Percentiles rank a stretch among this genome's conserved stretches.
Conservation (phyloP, 2,888 invertebrate genomes). For the Sinotaia quadrata region DNA sequence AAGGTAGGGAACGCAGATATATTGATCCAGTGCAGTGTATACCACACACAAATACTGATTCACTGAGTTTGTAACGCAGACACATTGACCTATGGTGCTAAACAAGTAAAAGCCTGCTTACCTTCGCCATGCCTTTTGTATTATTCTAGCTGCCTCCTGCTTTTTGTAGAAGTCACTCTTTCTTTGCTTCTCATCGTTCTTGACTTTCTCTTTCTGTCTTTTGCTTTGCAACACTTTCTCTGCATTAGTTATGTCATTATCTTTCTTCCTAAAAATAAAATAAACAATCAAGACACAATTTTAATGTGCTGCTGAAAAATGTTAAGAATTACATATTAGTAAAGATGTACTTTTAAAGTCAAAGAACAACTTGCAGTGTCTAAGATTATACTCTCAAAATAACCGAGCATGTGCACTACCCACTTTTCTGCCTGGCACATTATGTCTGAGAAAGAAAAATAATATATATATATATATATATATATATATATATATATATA, state of each 20-base stretch:
- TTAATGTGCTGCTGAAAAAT: too few species aligned
- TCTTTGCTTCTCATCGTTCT: conserved; percentile 49
- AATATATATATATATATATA: neutral
- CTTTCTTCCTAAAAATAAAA: conserved; percentile 20
- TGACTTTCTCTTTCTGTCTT: conserved; percentile 38
- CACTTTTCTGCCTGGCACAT: too few species aligned
- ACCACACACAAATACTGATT: neutral
- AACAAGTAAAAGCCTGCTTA: too few species aligned
- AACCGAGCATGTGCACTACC: too few species aligned
- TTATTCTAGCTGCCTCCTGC: conserved; percentile 57
- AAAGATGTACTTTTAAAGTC: too few species aligned
- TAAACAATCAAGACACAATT: neutral
- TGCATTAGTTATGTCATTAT: conserved; percentile 15
- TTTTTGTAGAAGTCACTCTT: conserved; percentile 53
- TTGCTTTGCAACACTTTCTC: conserved; percentile 28
- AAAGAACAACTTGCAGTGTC: too few species aligned
- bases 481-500: neutral
- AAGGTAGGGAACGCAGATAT: too few species aligned
- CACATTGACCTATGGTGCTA: too few species aligned
- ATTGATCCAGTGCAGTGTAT: too few species aligned
- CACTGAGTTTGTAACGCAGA: too few species aligned
- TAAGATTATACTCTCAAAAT: too few species aligned
- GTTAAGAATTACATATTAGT: too few species aligned
- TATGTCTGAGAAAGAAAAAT: neutral
- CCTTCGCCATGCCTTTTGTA: conserved; percentile 66